These are phyloP conservation scores for Theropithecus gelada DNA, from an alignment of 2,113 vertebrate genomes.

Conservation along the genomic window DNA sequence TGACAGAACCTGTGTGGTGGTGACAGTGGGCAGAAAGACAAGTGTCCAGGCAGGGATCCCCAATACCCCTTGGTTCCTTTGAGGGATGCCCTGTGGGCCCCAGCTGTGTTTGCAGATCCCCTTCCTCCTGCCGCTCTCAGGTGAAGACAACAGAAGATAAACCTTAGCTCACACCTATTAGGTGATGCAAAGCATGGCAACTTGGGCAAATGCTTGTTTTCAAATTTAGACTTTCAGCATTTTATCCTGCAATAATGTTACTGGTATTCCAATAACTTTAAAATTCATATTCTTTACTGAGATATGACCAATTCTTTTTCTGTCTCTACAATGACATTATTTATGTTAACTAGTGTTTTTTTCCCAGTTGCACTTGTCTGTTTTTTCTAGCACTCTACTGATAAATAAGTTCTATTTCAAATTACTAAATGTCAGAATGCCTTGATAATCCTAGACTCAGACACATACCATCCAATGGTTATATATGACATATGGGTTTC, in stretches of 20 bases:
- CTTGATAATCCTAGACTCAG: neutral
- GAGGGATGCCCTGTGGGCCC: neutral
- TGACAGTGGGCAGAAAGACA: accelerated
- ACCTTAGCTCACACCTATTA: accelerated
- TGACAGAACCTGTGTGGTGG: neutral
- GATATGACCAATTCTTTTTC: neutral
- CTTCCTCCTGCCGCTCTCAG: no score
- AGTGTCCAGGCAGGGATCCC: accelerated
- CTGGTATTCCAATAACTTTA: neutral
- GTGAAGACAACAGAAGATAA: no score
- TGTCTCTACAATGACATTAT: neutral
- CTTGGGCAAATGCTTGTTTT: no score
- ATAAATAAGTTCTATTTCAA: neutral
- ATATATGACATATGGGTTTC: neutral
- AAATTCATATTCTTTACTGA: neutral
- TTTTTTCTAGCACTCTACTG: neutral
- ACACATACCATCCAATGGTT: no score
- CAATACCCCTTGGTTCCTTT: accelerated
- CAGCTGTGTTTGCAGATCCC: neutral
- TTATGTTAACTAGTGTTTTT: neutral
- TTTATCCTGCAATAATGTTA: neutral
- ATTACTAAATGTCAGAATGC: neutral
- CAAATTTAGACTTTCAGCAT: neutral
- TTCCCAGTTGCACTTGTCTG: neutral
- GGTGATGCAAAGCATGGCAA: accelerated